Evolutionary conservation across 1,140 invertebrate genomes (phyloP), one percentile per base, ranked within the genome.

Genomic region (Globodera rostochiensis): DNA sequence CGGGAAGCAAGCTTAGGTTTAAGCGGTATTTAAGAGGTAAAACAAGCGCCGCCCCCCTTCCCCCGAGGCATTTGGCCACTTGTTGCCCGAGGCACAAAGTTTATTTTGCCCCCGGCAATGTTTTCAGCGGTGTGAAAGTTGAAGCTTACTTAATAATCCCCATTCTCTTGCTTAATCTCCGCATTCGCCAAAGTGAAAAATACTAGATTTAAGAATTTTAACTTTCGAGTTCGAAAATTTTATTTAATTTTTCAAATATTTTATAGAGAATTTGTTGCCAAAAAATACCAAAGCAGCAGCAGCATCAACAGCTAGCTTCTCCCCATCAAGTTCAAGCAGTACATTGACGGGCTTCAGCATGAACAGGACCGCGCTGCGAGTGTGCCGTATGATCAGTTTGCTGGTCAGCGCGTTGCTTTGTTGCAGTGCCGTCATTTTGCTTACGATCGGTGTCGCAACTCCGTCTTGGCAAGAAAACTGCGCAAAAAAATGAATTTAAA

Each of bases 391-490:
- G 66, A 36, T 78, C 49, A 64, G 46, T 15, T 69, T 78, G 25
- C 45, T 70, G 21, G 15, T 78, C 70, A 69, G 64, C 21, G 70
- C 70, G 57, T 13, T 69, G 49, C 70, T 78, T 25, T 78, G 77
- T 47, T 69, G 53, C 21, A 45, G 19, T 36, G 77, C 64, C 8
- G 53, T 64, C 70, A 47, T 50, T 36, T n/a, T 78, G 49, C 25
- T 78, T 6, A 70, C 46, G 21, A 69, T 78, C 36, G 64, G 77
- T 15, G 70, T 78, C 49, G 25, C 77, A 46, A 78, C 77, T 6
- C 77, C 77, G 25, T 78, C 77, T 36, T 78, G 77, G 77, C 49
- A 78, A 49, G 46, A 19, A n/a, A 60, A 6, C 13, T 67, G 21
- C 15, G 19, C 47, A 49, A 67, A 64, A 36, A 4, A 66, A 7